Evolutionary conservation across 2,797 vertebrate species (phyloP), one percentile per base, ranked within the genome.

Genomic region (Chloroceryle inda): DNA sequence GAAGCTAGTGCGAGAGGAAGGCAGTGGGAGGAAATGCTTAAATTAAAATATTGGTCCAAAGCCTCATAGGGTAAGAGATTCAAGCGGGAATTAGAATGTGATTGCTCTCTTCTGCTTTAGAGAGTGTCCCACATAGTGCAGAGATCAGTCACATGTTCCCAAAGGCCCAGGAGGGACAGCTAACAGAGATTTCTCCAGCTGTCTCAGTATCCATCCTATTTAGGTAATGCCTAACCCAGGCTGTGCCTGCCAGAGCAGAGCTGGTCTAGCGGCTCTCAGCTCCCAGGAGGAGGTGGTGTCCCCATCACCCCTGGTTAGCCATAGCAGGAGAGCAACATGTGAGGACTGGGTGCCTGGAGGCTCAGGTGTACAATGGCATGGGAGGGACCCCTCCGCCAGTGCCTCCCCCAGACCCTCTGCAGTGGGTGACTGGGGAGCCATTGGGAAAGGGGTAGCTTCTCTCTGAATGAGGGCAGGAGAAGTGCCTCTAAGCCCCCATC

Each of bases 231-330:
- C 66, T 88, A 18, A 44, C 2, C 3, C 1, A 2, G 40, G 22
- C 76, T 71, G n/a, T 84, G 38, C 19, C 47, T 79, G 42, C 26
- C 50, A 27, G 11, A 13, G 11, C 45, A 47, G 27, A 73, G 42
- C 50, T 76, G 47, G 3, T 53, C 55, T 45, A 9, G 52, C 9
- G 33, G 9, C 47, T 79, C 50, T 38, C 4, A 1, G 2, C 26
- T 59, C 4, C 27, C 40, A 40, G n/a, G 1, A 75, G 58, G 17
- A 87, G 33, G 37, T 66, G 37, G 12, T 53, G 45, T 58, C 37
- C 53, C 31, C 0, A 0, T 58, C 45, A 20, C 20, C 35, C 9
- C 0, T 27, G n/a, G 35, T 22, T 40, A 19, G 11, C n/a, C 13
- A 6, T n/a, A 22, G 14, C 63, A 67, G 77, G 13, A 45, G 38